phyloP scores from a whole-genome alignment of 2,113 vertebrate species.

The Sylvia atricapilla region DNA sequence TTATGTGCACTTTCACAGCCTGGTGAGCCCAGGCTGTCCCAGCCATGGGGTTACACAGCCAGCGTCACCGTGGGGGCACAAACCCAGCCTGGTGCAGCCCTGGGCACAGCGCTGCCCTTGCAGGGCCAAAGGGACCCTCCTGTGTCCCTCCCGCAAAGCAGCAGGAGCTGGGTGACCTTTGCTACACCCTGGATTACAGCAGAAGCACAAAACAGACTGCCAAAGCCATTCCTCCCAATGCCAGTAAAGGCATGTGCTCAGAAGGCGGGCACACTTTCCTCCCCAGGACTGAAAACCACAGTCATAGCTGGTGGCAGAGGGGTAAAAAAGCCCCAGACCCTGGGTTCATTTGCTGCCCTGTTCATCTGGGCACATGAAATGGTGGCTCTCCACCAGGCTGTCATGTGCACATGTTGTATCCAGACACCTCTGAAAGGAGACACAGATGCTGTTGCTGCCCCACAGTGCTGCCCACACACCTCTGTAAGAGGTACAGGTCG shows the following conservation, averaged over 20 bases:
- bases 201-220: conserved; percentile 13
- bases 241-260: not conserved
- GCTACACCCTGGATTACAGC: not conserved
- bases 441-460: not conserved
- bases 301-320: not conserved
- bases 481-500: not conserved
- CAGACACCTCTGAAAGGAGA: not conserved
- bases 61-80: not conserved
- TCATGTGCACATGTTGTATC: not conserved
- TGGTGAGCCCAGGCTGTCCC: conserved; percentile 12
- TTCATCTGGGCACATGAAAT: not conserved
- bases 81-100: not conserved
- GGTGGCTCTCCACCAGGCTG: not conserved
- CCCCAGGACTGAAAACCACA: conserved; percentile 10
- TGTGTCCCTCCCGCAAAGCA: not conserved
- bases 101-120: not conserved
- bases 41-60: not conserved
- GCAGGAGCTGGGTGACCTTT: not conserved
- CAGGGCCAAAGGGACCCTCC: not conserved
- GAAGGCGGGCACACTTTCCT: not conserved
- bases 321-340: not conserved
- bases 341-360: not conserved
- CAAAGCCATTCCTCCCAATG: not conserved
- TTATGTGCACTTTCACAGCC: conserved; percentile 67
- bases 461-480: not conserved